Conservation (phyloP, 2,888 invertebrate genomes). For the Rhamnusium bicolor region DNA sequence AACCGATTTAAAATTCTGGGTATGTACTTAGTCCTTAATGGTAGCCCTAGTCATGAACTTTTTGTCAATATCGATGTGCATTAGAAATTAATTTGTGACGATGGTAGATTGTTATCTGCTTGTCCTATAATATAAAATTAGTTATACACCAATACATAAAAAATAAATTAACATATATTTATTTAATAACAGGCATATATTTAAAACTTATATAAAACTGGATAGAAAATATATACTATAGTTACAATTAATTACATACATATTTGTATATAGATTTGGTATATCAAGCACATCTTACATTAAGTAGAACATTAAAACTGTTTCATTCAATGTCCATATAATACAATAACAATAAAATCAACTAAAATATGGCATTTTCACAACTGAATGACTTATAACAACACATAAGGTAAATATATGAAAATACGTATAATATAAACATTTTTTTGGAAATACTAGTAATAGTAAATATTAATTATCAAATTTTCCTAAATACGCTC, state of each 20-base stretch:
- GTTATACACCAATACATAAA: too few relatives aligned
- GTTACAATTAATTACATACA: background rate
- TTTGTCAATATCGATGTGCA: too few relatives aligned
- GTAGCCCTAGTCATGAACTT: too few relatives aligned
- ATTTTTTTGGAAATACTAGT: background rate
- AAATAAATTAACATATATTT: background rate
- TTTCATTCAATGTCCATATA: background rate
- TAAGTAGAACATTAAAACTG: background rate
- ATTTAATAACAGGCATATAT: background rate
- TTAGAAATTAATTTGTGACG: too few relatives aligned
- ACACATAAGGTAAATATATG: background rate
- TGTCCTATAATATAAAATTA: too few relatives aligned
- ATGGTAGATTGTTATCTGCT: too few relatives aligned
- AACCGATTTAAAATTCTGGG: too few relatives aligned
- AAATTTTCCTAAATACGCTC: slow-evolving; percentile 66
- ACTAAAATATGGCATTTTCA: background rate
- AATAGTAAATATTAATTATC: background rate
- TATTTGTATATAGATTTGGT: background rate
- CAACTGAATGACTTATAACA: background rate
- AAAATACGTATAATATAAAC: background rate
- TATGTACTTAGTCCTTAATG: too few relatives aligned
- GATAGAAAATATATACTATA: background rate
- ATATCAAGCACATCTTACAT: background rate
- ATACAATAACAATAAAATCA: background rate
- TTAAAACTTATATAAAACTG: background rate